These are phyloP conservation scores for Scaptomyza parva DNA, from an alignment of 2,888 invertebrate species.

Conservation along the genomic window DNA sequence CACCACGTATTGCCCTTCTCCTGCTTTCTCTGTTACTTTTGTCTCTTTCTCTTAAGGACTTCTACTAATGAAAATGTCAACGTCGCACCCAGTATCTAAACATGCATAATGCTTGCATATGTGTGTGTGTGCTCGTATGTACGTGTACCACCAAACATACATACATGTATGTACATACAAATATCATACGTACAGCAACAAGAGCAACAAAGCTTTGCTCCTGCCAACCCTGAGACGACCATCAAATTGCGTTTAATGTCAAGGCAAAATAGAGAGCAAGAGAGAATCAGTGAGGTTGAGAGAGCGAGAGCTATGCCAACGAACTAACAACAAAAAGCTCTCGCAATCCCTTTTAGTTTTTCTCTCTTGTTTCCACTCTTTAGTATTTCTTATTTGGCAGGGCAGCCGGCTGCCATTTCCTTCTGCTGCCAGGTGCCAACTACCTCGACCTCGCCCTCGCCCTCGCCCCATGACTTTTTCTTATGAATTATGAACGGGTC, in stretches of 20 bases:
- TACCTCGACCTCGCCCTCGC: constrained; percentile 61
- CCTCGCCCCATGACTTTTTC: too few relatives aligned
- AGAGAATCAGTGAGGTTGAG: not conserved
- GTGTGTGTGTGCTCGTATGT: too few relatives aligned
- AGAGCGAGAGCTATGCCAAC: constrained; percentile 14
- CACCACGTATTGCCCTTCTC: constrained; percentile 9
- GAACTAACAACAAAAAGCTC: constrained; percentile 11
- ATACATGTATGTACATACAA: not conserved
- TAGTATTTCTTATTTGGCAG: constrained; percentile 12
- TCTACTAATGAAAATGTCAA: constrained; percentile 41
- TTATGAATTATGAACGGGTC: constrained; percentile 49
- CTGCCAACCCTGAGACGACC: constrained; percentile 55
- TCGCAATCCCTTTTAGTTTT: not conserved
- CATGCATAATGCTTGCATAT: not conserved
- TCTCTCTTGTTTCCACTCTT: not conserved
- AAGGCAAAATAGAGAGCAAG: constrained; percentile 37
- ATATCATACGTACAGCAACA: constrained; percentile 7
- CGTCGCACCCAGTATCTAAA: constrained; percentile 41
- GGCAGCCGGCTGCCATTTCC: constrained; percentile 44
- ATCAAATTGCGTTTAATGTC: constrained; percentile 59
- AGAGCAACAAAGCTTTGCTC: constrained; percentile 36
- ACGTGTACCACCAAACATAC: not conserved
- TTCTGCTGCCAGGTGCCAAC: constrained; percentile 46
- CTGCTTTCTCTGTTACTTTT: constrained; percentile 12
- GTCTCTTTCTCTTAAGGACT: not conserved